Evolutionary conservation across 2,888 invertebrate genomes (phyloP).

Genomic region (Penaeus monodon): DNA sequence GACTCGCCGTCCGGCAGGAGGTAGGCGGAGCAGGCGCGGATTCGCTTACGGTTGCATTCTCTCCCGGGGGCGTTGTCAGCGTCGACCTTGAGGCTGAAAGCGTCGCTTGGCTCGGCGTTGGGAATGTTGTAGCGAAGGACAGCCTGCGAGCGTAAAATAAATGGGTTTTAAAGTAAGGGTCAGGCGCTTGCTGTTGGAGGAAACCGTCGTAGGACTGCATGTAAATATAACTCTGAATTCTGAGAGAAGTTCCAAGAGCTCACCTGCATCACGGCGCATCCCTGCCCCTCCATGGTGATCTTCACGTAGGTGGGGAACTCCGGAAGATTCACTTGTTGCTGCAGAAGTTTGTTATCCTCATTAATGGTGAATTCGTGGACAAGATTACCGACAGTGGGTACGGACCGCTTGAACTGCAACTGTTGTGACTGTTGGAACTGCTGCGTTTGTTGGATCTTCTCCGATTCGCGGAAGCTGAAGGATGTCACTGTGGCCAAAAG

Average conservation of each 20-base stretch:
- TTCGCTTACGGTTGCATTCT: slow-evolving; percentile 60
- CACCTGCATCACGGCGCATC: slow-evolving; percentile 75
- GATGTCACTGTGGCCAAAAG: slow-evolving; percentile 69
- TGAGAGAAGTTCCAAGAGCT: neutral
- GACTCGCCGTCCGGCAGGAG: slow-evolving; percentile 71
- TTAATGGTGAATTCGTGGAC: slow-evolving; percentile 71
- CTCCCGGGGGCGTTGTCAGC: slow-evolving; percentile 15
- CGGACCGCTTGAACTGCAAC: too few relatives aligned
- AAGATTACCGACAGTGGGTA: slow-evolving; percentile 68
- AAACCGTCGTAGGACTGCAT: neutral
- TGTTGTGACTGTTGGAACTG: too few relatives aligned
- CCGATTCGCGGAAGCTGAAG: neutral
- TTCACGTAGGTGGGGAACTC: slow-evolving; percentile 71
- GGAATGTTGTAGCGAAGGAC: slow-evolving; percentile 73
- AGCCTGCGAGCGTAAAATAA: slow-evolving; percentile 72
- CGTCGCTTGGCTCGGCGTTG: slow-evolving; percentile 68
- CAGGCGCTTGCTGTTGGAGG: neutral
- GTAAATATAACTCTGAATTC: neutral
- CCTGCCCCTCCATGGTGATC: slow-evolving; percentile 73
- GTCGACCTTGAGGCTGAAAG: slow-evolving; percentile 71
- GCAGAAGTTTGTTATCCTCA: slow-evolving; percentile 72
- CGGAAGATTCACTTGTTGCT: slow-evolving; percentile 71
- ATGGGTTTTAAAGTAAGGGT: slow-evolving; percentile 69
- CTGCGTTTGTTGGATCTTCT: too few relatives aligned
- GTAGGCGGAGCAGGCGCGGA: slow-evolving; percentile 65